Conservation (phyloP, 1,140 invertebrate species). For the Caenorhabditis remanei region DNA sequence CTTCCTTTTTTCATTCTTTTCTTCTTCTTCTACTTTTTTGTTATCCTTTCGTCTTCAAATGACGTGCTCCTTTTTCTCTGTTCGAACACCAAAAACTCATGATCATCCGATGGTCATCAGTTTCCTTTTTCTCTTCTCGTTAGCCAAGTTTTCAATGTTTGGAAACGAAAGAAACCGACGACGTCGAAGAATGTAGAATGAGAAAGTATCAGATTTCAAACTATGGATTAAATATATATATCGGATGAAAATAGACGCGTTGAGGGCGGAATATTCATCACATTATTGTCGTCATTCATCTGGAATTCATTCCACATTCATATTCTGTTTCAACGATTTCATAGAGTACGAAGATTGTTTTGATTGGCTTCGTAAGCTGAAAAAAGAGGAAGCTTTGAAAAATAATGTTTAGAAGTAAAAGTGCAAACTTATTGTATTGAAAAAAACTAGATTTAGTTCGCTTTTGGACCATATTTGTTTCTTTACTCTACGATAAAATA, state of each 20-base stretch:
- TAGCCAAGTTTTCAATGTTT: background rate
- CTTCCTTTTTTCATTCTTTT: conserved; percentile 8
- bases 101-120: conserved; percentile 22
- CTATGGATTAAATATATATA: background rate
- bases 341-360: too few species aligned
- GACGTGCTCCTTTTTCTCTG: conserved; percentile 34
- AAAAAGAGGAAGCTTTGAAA: too few species aligned
- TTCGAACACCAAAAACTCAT: conserved; percentile 27
- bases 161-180: background rate
- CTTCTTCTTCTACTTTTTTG: background rate
- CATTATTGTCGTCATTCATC: background rate
- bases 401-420: too few species aligned
- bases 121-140: background rate
- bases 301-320: background rate
- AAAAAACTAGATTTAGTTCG: too few species aligned
- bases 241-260: background rate
- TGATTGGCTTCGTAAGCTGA: too few species aligned
- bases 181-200: background rate
- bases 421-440: too few species aligned
- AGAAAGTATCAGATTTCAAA: conserved; percentile 38
- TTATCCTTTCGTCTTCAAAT: conserved; percentile 10
- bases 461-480: too few species aligned
- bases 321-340: background rate
- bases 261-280: conserved; percentile 6
- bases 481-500: too few species aligned